Percentiles rank a stretch among this genome's conserved stretches.
phyloP scores from a whole-genome alignment of 35 echinoderm and acorn worm genomes.

The Ophiothrix spiculata region DNA sequence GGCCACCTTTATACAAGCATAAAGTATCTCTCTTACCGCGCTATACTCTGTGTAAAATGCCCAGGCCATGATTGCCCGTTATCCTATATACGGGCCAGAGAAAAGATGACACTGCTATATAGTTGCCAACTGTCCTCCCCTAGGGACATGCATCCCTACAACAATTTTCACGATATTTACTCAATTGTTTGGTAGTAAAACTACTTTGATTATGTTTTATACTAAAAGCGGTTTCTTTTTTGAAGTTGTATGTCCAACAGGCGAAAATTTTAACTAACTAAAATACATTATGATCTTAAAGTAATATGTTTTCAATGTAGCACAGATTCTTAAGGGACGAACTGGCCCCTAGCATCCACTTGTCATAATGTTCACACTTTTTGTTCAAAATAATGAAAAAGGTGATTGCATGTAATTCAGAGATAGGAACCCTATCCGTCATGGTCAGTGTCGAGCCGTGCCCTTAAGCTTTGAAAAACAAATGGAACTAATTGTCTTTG shows the following conservation, averaged over 20 bases:
- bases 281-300: too few relatives aligned
- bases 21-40: neutral
- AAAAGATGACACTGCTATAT: neutral
- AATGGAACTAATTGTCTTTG: conserved; percentile 9
- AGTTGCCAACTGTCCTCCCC: neutral
- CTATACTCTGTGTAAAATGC: neutral
- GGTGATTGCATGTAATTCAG: too few relatives aligned
- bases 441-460: neutral
- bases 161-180: neutral
- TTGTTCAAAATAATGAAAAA: too few relatives aligned
- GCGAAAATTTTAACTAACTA: too few relatives aligned
- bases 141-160: neutral
- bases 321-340: too few relatives aligned
- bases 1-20: neutral
- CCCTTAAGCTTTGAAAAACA: neutral
- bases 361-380: too few relatives aligned
- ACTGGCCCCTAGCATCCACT: too few relatives aligned
- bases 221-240: too few relatives aligned
- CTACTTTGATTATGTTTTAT: too few relatives aligned
- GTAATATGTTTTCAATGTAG: too few relatives aligned
- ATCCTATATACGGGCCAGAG: neutral
- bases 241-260: too few relatives aligned
- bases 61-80: neutral
- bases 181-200: neutral
- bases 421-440: too few relatives aligned